phyloP scores from a whole-genome alignment of 2,113 vertebrate genomes.

The Leptosomus discolor region DNA sequence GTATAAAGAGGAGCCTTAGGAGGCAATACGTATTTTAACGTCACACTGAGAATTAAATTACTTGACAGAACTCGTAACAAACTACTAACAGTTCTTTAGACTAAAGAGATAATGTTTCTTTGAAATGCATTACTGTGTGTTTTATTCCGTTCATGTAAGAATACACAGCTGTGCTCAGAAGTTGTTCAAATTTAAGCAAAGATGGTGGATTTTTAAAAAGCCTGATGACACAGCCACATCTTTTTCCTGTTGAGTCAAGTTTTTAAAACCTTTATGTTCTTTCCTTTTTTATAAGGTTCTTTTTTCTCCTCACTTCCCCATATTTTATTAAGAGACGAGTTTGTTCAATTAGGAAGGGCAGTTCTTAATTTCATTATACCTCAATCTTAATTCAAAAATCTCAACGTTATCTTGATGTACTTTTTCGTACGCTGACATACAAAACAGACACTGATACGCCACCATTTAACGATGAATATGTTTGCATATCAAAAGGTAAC shows the following conservation, averaged over 20 bases:
- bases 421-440: neutral
- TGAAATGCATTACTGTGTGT: neutral
- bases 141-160: neutral
- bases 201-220: neutral
- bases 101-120: neutral
- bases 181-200: neutral
- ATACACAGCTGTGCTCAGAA: neutral
- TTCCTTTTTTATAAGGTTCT: too few species aligned
- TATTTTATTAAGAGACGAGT: neutral
- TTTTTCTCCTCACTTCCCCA: neutral
- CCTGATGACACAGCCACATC: neutral
- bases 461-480: neutral
- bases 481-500: neutral
- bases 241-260: neutral
- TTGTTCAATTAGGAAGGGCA: neutral
- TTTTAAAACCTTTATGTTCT: neutral
- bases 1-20: neutral
- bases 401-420: neutral
- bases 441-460: neutral
- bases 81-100: neutral
- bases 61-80: neutral
- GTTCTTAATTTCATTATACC: neutral
- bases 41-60: neutral
- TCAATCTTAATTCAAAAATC: neutral
- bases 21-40: neutral